Evolutionary conservation across 2,113 vertebrate species (phyloP).

Genomic region (Litocranius walleri): DNA sequence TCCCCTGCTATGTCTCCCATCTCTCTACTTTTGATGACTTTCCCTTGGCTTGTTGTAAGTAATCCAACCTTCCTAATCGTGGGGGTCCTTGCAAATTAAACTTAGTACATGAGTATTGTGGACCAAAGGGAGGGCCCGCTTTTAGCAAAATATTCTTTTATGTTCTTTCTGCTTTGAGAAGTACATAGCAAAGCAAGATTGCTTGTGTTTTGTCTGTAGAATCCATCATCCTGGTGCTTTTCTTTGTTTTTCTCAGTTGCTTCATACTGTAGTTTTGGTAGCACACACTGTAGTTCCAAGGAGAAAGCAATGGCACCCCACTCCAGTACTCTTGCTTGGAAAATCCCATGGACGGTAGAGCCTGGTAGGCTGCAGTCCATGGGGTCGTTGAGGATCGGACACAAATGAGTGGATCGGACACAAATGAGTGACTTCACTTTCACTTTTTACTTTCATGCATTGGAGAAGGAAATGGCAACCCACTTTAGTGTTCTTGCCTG

Average conservation of each 20-base stretch:
- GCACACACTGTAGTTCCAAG: neutral
- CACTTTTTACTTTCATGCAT: too few species aligned
- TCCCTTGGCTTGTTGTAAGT: neutral
- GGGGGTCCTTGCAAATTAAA: neutral
- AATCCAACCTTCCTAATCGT: neutral
- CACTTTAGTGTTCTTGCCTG: too few species aligned
- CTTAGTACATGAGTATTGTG: neutral
- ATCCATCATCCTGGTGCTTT: neutral
- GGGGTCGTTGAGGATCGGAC: too few species aligned
- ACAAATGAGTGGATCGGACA: too few species aligned
- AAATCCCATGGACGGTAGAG: too few species aligned
- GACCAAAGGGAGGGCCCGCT: neutral
- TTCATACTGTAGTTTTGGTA: neutral
- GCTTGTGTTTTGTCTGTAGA: neutral
- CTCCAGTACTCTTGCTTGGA: too few species aligned
- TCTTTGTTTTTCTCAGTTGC: neutral
- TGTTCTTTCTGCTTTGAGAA: neutral
- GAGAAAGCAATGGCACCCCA: too few species aligned
- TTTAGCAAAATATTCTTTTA: neutral
- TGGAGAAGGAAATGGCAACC: too few species aligned
- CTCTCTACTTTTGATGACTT: neutral
- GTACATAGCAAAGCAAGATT: neutral
- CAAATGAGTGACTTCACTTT: too few species aligned
- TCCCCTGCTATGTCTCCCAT: neutral
- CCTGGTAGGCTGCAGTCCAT: too few species aligned